A percentile compares a stretch with the other conserved stretches of the same genome.
These are phyloP conservation scores for Eueides isabella DNA, from an alignment of 1,140 invertebrate species.

Conservation along the genomic window DNA sequence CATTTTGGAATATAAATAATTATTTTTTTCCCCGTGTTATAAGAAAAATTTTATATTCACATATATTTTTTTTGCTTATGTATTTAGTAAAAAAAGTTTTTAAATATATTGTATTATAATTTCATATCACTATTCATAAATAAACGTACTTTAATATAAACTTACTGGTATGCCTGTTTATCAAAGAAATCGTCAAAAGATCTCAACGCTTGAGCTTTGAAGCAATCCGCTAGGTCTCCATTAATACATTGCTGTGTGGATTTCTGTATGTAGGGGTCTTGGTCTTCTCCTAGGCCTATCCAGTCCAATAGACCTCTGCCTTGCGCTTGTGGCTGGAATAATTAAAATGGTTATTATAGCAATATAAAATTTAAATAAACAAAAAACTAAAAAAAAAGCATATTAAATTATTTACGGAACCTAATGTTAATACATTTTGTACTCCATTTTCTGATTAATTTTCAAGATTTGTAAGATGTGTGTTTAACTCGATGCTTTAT, in stretches of 20 bases:
- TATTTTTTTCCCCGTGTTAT: too few relatives aligned
- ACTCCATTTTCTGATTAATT: too few relatives aligned
- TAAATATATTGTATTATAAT: not conserved
- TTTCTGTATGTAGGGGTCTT: constrained; percentile 89
- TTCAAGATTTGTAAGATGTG: too few relatives aligned
- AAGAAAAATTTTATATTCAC: too few relatives aligned
- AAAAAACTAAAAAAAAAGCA: too few relatives aligned
- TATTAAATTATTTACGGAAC: too few relatives aligned
- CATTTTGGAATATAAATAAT: too few relatives aligned
- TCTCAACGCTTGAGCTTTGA: constrained; percentile 88
- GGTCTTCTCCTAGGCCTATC: constrained; percentile 88
- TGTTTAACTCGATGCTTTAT: too few relatives aligned
- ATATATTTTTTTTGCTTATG: too few relatives aligned
- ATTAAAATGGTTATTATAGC: not conserved
- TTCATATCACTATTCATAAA: not conserved
- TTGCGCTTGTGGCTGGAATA: constrained; percentile 73
- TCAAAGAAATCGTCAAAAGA: constrained; percentile 90
- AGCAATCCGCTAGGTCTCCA: constrained; percentile 90
- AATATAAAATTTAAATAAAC: too few relatives aligned
- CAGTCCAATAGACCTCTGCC: constrained; percentile 87
- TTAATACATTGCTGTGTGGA: constrained; percentile 87
- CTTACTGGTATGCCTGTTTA: constrained; percentile 83
- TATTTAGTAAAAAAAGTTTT: too few relatives aligned
- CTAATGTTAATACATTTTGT: too few relatives aligned
- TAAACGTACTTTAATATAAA: constrained; percentile 22